Conservation (phyloP, 2,797 vertebrate genomes). For the Setipinna tenuifilis region DNA sequence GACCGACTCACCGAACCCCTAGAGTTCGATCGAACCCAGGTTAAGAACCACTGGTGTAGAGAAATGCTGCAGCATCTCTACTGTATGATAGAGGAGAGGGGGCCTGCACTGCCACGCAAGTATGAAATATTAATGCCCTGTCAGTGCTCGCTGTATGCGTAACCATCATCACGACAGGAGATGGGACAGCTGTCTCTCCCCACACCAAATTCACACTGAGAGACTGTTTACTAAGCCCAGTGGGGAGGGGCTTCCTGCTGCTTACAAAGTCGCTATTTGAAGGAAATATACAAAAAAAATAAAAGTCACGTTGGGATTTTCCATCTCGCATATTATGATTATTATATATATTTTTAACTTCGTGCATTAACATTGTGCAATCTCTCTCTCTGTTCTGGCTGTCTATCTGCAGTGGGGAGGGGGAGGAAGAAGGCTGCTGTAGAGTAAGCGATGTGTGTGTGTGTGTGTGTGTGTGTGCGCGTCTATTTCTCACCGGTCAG, state of each 20-base stretch:
- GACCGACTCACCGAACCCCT: no score
- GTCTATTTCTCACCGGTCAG: slow-evolving; percentile 82
- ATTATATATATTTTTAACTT: no score
- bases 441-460: neutral
- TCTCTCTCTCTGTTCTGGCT: neutral
- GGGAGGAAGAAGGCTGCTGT: neutral
- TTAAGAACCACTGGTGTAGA: no score
- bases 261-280: neutral
- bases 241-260: neutral
- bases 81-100: neutral
- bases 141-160: neutral
- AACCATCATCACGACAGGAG: neutral
- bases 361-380: neutral
- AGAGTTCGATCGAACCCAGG: no score
- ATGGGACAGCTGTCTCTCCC: neutral
- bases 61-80: neutral
- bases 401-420: neutral
- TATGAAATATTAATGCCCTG: neutral
- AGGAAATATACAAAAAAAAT: no score
- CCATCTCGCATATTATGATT: no score
- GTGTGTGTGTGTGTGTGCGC: neutral
- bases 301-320: neutral
- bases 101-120: neutral
- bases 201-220: neutral
- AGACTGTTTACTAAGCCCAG: neutral